Evolutionary conservation across 2,113 vertebrate genomes (phyloP).

Genomic region (Strix uralensis): DNA sequence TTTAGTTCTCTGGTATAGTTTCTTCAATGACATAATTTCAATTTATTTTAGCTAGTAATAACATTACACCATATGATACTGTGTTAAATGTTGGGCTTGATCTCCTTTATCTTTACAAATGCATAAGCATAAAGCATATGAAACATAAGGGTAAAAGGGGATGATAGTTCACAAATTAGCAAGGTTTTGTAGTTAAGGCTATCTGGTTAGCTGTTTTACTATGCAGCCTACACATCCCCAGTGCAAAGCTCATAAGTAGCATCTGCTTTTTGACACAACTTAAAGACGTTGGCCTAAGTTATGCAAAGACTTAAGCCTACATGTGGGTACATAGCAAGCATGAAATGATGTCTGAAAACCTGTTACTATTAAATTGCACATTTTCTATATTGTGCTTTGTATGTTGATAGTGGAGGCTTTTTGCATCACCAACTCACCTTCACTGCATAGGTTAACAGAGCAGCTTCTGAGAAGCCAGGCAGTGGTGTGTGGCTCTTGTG

Average conservation of each 20-base stretch:
- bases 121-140: background rate
- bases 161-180: slow-evolving; percentile 13
- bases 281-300: slow-evolving; percentile 13
- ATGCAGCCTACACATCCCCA: slow-evolving; percentile 4
- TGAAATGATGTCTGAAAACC: background rate
- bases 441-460: background rate
- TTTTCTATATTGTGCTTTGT: background rate
- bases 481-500: background rate
- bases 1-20: background rate
- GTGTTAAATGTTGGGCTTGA: slow-evolving; percentile 17
- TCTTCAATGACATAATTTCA: background rate
- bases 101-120: slow-evolving; percentile 27
- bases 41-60: slow-evolving; percentile 26
- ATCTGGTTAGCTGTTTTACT: slow-evolving; percentile 36
- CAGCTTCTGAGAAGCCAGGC: background rate
- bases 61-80: slow-evolving; percentile 24
- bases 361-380: background rate
- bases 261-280: slow-evolving; percentile 29
- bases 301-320: background rate
- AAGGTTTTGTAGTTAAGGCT: slow-evolving; percentile 31
- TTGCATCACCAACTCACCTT: background rate
- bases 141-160: background rate
- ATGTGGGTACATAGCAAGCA: background rate
- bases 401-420: background rate
- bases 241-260: background rate